Percentiles rank a stretch among this genome's conserved stretches.
Evolutionary conservation across 2,113 vertebrate genomes (phyloP).

Genomic region (rat (Rattus norvegicus)): DNA sequence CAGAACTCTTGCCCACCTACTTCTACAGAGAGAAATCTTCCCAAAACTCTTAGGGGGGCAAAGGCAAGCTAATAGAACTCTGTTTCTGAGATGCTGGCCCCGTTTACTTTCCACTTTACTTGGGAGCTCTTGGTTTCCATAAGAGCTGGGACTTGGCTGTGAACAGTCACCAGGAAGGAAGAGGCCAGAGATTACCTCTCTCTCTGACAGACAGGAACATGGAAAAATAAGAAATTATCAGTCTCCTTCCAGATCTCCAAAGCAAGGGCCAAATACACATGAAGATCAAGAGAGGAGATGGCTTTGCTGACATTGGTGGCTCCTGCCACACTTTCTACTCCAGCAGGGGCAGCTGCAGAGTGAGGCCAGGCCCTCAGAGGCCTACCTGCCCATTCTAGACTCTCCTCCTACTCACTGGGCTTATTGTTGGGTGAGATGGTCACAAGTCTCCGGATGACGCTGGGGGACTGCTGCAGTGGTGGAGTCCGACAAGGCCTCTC

Average conservation of each 20-base stretch:
- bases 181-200: neutral
- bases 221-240: neutral
- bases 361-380: neutral
- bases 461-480: slow-evolving; percentile 97
- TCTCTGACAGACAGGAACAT: neutral
- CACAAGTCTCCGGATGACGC: slow-evolving; percentile 98
- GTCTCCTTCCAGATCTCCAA: neutral
- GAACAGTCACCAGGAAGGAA: neutral
- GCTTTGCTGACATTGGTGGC: neutral
- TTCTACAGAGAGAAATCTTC: slow-evolving; percentile 20
- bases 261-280: neutral
- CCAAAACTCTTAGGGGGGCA: neutral
- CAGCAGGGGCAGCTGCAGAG: neutral
- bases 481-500: slow-evolving; percentile 96
- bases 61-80: slow-evolving; percentile 12
- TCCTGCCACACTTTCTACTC: neutral
- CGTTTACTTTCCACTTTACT: slow-evolving; percentile 60
- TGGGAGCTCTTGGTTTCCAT: slow-evolving; percentile 23
- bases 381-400: neutral
- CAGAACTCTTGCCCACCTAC: neutral
- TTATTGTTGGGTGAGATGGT: slow-evolving; percentile 98
- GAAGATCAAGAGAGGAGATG: neutral
- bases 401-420: slow-evolving; percentile 90
- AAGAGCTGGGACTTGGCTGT: neutral
- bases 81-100: neutral